Base-by-base conservation (phyloP, 2,797 vertebrate species). In the Amblyopsis hoosieri region DNA sequence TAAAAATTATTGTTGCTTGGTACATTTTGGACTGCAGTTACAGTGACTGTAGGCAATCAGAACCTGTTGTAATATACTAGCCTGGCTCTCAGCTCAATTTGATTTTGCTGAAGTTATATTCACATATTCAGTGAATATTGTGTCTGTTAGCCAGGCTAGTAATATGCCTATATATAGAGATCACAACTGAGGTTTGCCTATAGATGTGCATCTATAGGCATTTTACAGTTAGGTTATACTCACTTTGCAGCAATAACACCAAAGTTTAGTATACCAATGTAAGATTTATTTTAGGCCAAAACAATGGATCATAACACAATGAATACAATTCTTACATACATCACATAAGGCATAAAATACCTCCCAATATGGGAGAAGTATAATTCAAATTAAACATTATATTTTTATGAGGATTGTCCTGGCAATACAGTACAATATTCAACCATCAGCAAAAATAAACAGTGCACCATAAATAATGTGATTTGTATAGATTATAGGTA, bases 281-380 rank as follows among this genome's bases (percentile, higher is more conserved):
- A 67, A 70, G 72, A 59, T 90, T 90, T 89, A 90, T 87, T 90
- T 70, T 73, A 67, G 54, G 75, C 62, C 72, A 83, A 65, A 49
- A 74, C 83, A 79, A 69, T 45, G 58, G 67, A 51, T 78, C 83
- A 78, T 54, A 79, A 78, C 66, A 77, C 69, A 70, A 63, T 70
- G 76, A 82, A 74, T 63, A 77, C 79, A 78, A 63, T 69, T 68
- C 79, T 81, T 57, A 75, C 72, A 74, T 42, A 15, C 46, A 31
- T 13, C 29, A 70, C 64, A 72, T 67, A 56, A 80, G 12, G 89
- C 60, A 81, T 54, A 52, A 53, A 72, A 69, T 57, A 78, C 81
- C 84, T 89, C 88, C 90, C 90, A 91, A 90, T 89, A 81, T 91
- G 90, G 88, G 88, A 91, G 88, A 91, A 66, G 66, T 77, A 79